A percentile compares a stretch with the other conserved stretches of the same genome.
Conservation (phyloP, 2,113 vertebrate genomes). For the Cranoglanis bouderius region DNA sequence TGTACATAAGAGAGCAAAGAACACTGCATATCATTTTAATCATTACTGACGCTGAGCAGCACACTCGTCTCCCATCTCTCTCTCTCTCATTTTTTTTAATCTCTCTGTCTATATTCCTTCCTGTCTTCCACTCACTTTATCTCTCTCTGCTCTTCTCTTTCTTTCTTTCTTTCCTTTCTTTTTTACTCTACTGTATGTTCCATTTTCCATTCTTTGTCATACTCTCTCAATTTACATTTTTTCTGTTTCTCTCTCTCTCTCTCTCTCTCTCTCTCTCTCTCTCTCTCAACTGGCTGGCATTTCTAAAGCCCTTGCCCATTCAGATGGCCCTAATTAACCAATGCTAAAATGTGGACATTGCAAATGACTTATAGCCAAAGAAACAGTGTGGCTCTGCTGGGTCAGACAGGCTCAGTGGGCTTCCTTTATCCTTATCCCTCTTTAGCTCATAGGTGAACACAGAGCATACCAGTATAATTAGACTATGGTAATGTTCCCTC, state of each 20-base stretch:
- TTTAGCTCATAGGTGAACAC: background rate
- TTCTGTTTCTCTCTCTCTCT: background rate
- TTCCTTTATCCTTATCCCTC: conserved; percentile 2
- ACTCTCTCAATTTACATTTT: no score
- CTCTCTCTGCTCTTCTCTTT: background rate
- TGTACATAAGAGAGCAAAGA: background rate
- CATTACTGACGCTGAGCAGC: conserved; percentile 8
- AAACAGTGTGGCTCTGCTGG: background rate
- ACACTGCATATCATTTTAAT: background rate
- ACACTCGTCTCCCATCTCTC: background rate
- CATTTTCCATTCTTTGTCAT: no score
- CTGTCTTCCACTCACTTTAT: background rate
- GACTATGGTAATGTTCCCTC: conserved; percentile 34
- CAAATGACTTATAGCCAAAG: background rate
- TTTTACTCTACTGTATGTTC: no score
- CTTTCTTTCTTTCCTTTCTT: background rate
- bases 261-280: background rate
- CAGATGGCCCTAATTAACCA: background rate
- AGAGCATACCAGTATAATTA: conserved; percentile 25
- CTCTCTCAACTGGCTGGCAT: background rate
- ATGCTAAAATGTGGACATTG: background rate
- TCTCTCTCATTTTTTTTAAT: background rate
- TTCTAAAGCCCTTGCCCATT: background rate
- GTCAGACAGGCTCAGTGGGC: conserved; percentile 2
- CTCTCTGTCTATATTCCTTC: background rate